phyloP scores from a whole-genome alignment of 2,797 vertebrate species.

The Bradypodion pumilum region DNA sequence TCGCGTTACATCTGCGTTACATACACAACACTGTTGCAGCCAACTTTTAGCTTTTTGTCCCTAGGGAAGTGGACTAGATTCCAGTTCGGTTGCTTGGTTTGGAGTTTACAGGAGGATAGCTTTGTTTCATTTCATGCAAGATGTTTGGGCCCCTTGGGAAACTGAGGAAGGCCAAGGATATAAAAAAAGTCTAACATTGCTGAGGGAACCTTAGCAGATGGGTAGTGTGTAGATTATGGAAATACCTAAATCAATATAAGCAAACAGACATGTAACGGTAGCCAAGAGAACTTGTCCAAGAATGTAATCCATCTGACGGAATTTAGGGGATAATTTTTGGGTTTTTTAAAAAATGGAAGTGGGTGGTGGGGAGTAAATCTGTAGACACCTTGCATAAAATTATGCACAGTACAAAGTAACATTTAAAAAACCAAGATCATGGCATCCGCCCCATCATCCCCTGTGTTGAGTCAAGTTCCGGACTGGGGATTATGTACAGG shows the following conservation, averaged over 20 bases:
- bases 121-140: not conserved
- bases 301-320: constrained; percentile 32
- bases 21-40: too few species aligned
- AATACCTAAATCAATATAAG: not conserved
- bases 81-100: too few species aligned
- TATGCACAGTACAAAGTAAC: not conserved
- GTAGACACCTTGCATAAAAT: not conserved
- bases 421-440: too few species aligned
- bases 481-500: too few species aligned
- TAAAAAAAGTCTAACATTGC: not conserved
- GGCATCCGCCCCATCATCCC: too few species aligned
- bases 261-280: too few species aligned
- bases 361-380: too few species aligned
- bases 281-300: not conserved
- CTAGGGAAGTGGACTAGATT: too few species aligned
- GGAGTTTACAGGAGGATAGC: not conserved
- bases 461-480: too few species aligned
- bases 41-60: not conserved
- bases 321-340: not conserved
- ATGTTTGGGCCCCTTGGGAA: not conserved
- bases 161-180: too few species aligned
- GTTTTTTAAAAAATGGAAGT: constrained; percentile 20
- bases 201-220: not conserved
- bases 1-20: too few species aligned
- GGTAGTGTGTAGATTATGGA: not conserved